These are phyloP conservation scores for Amyelois transitella DNA, from an alignment of 1,140 invertebrate species.

Conservation along the genomic window DNA sequence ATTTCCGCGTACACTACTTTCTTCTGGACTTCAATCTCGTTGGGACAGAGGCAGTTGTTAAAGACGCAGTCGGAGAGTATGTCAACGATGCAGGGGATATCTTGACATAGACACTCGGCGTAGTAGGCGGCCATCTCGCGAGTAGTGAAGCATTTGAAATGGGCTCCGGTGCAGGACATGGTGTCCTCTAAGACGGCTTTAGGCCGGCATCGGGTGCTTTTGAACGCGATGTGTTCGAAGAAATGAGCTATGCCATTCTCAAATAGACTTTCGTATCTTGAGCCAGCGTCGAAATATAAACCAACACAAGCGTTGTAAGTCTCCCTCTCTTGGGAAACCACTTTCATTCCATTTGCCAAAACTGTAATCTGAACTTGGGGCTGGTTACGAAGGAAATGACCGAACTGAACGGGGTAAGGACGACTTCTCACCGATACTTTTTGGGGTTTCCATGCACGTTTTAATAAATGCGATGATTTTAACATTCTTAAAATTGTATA, in stretches of 20 bases:
- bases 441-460: not conserved
- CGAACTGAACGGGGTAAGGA: not conserved
- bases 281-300: slow-evolving; percentile 85
- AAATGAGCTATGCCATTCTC: slow-evolving; percentile 88
- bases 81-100: slow-evolving; percentile 79
- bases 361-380: not conserved
- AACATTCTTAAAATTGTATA: too few relatives aligned
- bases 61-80: slow-evolving; percentile 84
- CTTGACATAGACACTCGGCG: slow-evolving; percentile 81
- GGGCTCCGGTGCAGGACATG: slow-evolving; percentile 84
- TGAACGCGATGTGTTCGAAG: slow-evolving; percentile 88
- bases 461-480: not conserved
- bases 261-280: slow-evolving; percentile 79
- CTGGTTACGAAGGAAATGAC: not conserved
- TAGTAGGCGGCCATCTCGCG: slow-evolving; percentile 86
- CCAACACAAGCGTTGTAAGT: slow-evolving; percentile 77
- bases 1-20: slow-evolving; percentile 83
- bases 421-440: not conserved
- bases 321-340: slow-evolving; percentile 40
- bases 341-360: slow-evolving; percentile 32
- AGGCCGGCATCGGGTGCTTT: slow-evolving; percentile 79
- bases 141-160: slow-evolving; percentile 85
- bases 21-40: slow-evolving; percentile 82
- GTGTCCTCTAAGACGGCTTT: slow-evolving; percentile 81
- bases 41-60: slow-evolving; percentile 77